Evolutionary conservation across 2,113 vertebrate species (phyloP).

Genomic region (Abramis brama): DNA sequence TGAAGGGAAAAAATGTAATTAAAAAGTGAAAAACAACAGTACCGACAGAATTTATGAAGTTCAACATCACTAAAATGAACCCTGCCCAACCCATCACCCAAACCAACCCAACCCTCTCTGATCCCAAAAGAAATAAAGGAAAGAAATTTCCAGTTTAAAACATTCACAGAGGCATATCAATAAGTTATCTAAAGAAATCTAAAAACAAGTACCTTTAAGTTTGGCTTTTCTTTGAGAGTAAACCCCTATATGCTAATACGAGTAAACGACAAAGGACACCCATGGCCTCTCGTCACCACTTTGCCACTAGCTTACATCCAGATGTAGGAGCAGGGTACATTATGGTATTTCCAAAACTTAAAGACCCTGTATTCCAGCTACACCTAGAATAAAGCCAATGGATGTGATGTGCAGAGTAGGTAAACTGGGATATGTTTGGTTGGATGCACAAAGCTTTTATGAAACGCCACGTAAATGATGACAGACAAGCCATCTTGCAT

Average conservation of each 20-base stretch:
- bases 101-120: slow-evolving; percentile 40
- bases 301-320: slow-evolving; percentile 34
- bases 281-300: slow-evolving; percentile 34
- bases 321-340: slow-evolving; percentile 5
- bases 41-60: slow-evolving; percentile 73
- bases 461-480: slow-evolving; percentile 47
- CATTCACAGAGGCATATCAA: slow-evolving; percentile 81
- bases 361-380: slow-evolving; percentile 31
- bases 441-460: slow-evolving; percentile 59
- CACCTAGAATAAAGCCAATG: slow-evolving; percentile 15
- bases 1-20: slow-evolving; percentile 73
- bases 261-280: slow-evolving; percentile 56
- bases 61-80: slow-evolving; percentile 71
- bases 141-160: slow-evolving; percentile 82
- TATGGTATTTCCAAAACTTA: background rate
- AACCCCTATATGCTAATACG: slow-evolving; percentile 53
- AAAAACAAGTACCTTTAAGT: slow-evolving; percentile 85
- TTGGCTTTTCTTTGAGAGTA: slow-evolving; percentile 64
- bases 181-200: slow-evolving; percentile 77
- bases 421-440: slow-evolving; percentile 57
- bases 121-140: slow-evolving; percentile 64
- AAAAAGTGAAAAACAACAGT: slow-evolving; percentile 69
- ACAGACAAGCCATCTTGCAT: slow-evolving; percentile 27
- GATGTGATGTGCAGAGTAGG: slow-evolving; percentile 39
- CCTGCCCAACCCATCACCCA: slow-evolving; percentile 60